Conservation (phyloP, 2,888 invertebrate genomes). For the Petrolisthes manimaculis region DNA sequence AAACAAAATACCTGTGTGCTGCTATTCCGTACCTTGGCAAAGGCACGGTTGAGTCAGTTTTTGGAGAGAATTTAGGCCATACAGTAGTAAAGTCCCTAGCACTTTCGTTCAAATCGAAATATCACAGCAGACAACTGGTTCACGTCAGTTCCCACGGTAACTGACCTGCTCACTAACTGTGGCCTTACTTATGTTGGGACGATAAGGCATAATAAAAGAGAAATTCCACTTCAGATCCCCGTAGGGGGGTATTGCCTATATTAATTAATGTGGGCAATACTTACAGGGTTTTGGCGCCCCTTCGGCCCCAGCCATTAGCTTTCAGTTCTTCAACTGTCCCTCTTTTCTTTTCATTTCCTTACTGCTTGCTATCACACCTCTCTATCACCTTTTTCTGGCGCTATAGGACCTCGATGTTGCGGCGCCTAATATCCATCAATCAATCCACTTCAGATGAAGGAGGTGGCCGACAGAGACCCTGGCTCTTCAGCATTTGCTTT, state of each 20-base stretch:
- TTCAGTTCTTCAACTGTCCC: no score
- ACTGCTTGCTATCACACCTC: no score
- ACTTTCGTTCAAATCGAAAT: conserved; percentile 26
- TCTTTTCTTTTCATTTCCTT: no score
- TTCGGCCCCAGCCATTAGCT: no score
- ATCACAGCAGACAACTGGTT: conserved; percentile 38
- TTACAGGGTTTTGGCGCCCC: no score
- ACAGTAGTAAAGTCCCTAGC: neutral
- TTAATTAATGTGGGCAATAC: no score
- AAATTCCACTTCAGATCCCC: neutral
- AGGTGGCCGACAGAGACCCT: neutral
- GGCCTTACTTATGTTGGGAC: conserved; percentile 40
- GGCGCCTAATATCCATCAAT: no score
- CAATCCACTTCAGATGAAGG: conserved; percentile 3
- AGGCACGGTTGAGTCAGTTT: neutral
- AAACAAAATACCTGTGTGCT: conserved; percentile 67
- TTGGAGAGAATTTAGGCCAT: neutral
- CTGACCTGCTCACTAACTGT: conserved; percentile 29
- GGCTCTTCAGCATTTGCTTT: conserved; percentile 31
- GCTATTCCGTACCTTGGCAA: conserved; percentile 64
- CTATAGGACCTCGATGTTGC: no score
- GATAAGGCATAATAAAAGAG: conserved; percentile 26
- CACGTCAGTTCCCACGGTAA: conserved; percentile 30
- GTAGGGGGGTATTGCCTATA: no score
- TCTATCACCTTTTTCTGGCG: no score